A percentile compares a stretch with the other conserved stretches of the same genome.
These are phyloP conservation scores for Nasonia vitripennis DNA, from an alignment of 1,140 invertebrate species.

Conservation along the genomic window DNA sequence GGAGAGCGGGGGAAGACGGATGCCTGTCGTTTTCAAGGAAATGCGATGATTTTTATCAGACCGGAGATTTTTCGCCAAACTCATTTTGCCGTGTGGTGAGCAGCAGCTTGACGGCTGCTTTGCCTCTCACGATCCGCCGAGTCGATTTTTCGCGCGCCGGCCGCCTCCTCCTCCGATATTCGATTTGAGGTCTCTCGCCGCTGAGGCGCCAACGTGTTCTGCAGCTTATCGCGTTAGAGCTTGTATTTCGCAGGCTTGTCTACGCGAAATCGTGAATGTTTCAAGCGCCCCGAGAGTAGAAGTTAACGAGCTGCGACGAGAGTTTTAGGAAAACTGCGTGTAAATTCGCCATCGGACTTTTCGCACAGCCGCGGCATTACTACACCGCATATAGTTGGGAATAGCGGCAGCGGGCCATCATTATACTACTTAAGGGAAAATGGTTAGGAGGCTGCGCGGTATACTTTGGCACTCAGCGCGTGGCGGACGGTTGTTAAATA, in stretches of 20 bases:
- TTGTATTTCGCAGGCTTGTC: no score
- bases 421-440: not conserved
- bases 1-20: not conserved
- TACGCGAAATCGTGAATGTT: not conserved
- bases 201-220: not conserved
- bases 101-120: not conserved
- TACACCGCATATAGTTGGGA: not conserved
- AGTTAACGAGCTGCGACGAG: not conserved
- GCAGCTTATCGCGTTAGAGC: not conserved
- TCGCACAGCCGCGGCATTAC: not conserved
- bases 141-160: not conserved
- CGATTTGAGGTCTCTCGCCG: not conserved
- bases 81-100: constrained; percentile 1
- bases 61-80: constrained; percentile 6
- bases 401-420: not conserved
- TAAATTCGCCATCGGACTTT: not conserved
- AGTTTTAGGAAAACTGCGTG: not conserved
- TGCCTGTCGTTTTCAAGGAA: constrained; percentile 14
- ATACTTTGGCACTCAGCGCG: not conserved
- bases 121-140: not conserved
- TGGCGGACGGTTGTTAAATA: not conserved
- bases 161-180: not conserved
- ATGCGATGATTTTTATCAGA: constrained; percentile 28
- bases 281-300: not conserved
- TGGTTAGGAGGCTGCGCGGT: not conserved